phyloP scores from a whole-genome alignment of 2,797 vertebrate genomes.

The Sebastes diaconus region DNA sequence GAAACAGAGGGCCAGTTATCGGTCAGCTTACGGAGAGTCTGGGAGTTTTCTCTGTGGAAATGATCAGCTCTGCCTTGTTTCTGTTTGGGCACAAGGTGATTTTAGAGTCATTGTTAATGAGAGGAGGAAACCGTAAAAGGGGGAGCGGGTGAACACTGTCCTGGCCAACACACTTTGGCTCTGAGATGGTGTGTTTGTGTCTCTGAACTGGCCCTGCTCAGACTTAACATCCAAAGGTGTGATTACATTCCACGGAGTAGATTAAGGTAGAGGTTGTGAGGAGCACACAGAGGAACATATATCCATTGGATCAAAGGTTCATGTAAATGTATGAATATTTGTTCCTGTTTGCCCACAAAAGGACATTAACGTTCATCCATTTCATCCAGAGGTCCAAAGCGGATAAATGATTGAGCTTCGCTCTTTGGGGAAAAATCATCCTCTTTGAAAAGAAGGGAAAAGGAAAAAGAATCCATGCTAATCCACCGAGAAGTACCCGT shows the following conservation, averaged over 20 bases:
- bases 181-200: neutral
- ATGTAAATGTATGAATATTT: neutral
- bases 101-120: neutral
- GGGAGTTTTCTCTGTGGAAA: neutral
- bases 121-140: neutral
- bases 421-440: slow-evolving; percentile 46
- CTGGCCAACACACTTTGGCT: slow-evolving; percentile 8
- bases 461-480: neutral
- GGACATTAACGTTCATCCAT: neutral
- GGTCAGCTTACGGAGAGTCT: neutral
- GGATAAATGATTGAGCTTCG: slow-evolving; percentile 57
- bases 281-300: slow-evolving; percentile 6
- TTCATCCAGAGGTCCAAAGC: slow-evolving; percentile 23
- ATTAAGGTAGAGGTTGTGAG: slow-evolving; percentile 54
- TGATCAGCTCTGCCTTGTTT: neutral
- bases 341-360: neutral
- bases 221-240: slow-evolving; percentile 26
- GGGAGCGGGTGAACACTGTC: neutral
- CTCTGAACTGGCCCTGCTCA: slow-evolving; percentile 9
- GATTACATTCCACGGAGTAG: slow-evolving; percentile 68
- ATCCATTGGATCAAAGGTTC: slow-evolving; percentile 14
- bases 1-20: slow-evolving; percentile 1
- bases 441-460: slow-evolving; percentile 18
- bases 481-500: slow-evolving; percentile 16
- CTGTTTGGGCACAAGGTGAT: neutral